Evolutionary conservation across 2,113 vertebrate species (phyloP), one percentile per base, ranked within the genome.

Genomic region (Garra rufa): DNA sequence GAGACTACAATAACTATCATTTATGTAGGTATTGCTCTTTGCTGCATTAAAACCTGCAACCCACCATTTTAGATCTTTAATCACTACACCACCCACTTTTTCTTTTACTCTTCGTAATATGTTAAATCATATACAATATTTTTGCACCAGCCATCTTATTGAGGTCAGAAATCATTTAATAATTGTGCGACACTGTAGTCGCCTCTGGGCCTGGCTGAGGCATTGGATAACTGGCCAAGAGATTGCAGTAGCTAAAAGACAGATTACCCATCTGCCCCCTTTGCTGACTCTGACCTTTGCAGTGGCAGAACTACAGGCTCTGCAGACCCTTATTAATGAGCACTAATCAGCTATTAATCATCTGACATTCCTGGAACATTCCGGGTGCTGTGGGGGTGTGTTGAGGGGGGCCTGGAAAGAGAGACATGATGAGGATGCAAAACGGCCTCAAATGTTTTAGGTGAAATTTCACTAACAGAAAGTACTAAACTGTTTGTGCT

Each of bases 221-320:
- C 19, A 0, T 14, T 43, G 13, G 48, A 76, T 76, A 34, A 21
- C 74, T 34, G 74, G 48, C 74, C 19, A 34, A 41, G 11, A 11
- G 13, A 26, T 73, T 24, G 69, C 41, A 73, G 41, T 73, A 59
- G 50, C 7, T 77, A 50, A 77, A 43, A 30, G 73, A 75, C 34
- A 52, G 71, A 84, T 77, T 83, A 44, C 24, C 71, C 82, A 84
- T 65, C 55, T 50, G 61, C 55, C 43, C 46, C 55, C 21, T 76
- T 63, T 83, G 28, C 26, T 76, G 71, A 44, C 55, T 63, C 6
- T 83, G 82, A 83, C 82, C 71, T 83, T 83, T 83, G 73, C 55
- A 24, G 19, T 59, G 44, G 73, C 73, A 76, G 74, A 65, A 65
- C 82, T 75, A 83, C 50, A 76, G 55, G 82, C 70, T 57, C 24